Evolutionary conservation across 2,888 invertebrate species (phyloP).

Genomic region (Tiphia femorata): DNA sequence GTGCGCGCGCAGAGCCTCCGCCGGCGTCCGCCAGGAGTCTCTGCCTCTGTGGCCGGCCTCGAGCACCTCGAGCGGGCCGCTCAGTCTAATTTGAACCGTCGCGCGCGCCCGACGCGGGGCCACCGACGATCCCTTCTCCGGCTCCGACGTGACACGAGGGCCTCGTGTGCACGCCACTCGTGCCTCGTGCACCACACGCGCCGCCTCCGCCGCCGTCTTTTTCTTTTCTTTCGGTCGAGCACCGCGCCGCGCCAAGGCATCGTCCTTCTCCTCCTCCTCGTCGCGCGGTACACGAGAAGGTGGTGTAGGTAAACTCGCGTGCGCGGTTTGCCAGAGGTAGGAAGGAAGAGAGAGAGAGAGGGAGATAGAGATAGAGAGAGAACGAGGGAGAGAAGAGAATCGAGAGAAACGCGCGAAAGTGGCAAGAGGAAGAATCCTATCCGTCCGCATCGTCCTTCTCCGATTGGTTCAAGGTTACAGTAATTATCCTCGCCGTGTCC

Average conservation of each 20-base stretch:
- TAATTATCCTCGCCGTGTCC: too few relatives aligned
- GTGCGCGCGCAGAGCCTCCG: constrained; percentile 66
- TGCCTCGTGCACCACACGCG: not conserved
- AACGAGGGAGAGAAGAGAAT: not conserved
- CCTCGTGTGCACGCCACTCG: constrained; percentile 49
- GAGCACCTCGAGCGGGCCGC: constrained; percentile 63
- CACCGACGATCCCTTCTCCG: constrained; percentile 48
- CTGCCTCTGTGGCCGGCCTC: constrained; percentile 67
- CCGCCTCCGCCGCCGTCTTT: not conserved
- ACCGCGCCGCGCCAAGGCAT: too few relatives aligned
- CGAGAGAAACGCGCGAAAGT: not conserved
- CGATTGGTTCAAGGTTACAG: too few relatives aligned
- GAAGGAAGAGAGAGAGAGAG: not conserved
- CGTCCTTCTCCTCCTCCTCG: not conserved
- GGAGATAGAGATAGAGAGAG: not conserved
- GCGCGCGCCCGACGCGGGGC: constrained; percentile 66
- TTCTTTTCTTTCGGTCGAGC: not conserved
- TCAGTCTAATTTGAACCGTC: constrained; percentile 70
- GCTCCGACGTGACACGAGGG: constrained; percentile 48
- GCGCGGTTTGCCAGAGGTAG: not conserved
- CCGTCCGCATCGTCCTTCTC: too few relatives aligned
- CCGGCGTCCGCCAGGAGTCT: constrained; percentile 67
- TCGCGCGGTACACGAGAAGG: too few relatives aligned
- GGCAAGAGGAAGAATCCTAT: not conserved
- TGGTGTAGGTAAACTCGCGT: not conserved